phyloP scores from a whole-genome alignment of 2,888 invertebrate genomes.

The Petrophora chlorosata region DNA sequence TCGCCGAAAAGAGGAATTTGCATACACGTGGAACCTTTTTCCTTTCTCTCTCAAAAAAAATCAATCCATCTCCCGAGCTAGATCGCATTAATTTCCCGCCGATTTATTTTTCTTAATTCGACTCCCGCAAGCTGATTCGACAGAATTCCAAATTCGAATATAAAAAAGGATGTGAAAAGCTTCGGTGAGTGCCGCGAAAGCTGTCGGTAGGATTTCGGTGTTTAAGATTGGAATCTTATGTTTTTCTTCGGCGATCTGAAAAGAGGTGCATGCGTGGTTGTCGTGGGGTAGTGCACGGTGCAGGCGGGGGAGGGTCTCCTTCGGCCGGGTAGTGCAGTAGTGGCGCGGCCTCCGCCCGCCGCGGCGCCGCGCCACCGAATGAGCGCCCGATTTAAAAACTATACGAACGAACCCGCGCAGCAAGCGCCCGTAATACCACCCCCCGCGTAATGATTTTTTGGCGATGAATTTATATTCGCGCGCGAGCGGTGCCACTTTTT shows the following conservation, averaged over 20 bases:
- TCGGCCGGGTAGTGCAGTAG: slow-evolving; percentile 60
- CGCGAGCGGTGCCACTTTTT: slow-evolving; percentile 85
- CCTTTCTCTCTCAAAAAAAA: slow-evolving; percentile 52
- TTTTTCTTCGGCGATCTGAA: slow-evolving; percentile 18
- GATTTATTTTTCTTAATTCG: slow-evolving; percentile 47
- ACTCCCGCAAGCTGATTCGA: slow-evolving; percentile 30
- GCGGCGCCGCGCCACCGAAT: slow-evolving; percentile 78
- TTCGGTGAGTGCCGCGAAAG: slow-evolving; percentile 8
- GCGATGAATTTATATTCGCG: slow-evolving; percentile 91
- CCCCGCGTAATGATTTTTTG: slow-evolving; percentile 94
- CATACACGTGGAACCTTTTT: slow-evolving; percentile 66
- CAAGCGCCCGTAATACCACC: slow-evolving; percentile 86
- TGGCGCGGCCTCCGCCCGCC: slow-evolving; percentile 68
- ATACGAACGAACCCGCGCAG: slow-evolving; percentile 80
- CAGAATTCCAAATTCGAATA: slow-evolving; percentile 13
- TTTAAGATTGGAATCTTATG: slow-evolving; percentile 22
- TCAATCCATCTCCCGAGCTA: slow-evolving; percentile 43
- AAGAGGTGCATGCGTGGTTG: slow-evolving; percentile 69
- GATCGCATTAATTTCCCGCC: slow-evolving; percentile 54
- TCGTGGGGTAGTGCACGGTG: slow-evolving; percentile 51
- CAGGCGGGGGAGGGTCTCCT: slow-evolving; percentile 39
- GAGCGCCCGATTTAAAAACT: slow-evolving; percentile 83
- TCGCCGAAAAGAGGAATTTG: slow-evolving; percentile 78
- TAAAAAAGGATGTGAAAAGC: slow-evolving; percentile 1
- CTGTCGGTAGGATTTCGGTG: slow-evolving; percentile 4